phyloP scores from a whole-genome alignment of 2,888 invertebrate species.

The Seira ritae region DNA sequence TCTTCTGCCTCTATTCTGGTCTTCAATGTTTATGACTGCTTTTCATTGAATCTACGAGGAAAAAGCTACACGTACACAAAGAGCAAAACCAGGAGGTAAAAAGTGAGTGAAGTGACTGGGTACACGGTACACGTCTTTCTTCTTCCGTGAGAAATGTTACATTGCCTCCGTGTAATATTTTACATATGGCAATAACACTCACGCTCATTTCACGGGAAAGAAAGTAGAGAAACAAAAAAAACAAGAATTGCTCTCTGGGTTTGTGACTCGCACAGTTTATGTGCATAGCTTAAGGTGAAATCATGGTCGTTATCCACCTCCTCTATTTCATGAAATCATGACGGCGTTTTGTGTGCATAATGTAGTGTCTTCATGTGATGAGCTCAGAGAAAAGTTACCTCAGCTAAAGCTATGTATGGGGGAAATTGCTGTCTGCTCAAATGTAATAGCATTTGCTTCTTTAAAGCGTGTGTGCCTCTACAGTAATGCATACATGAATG shows the following conservation, averaged over 20 bases:
- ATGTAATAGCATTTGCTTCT: background rate
- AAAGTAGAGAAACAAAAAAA: background rate
- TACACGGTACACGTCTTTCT: background rate
- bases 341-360: background rate
- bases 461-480: no score
- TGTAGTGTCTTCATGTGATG: background rate
- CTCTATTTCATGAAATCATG: background rate
- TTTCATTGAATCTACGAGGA: background rate
- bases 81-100: background rate
- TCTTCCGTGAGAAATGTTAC: background rate
- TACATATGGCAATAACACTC: constrained; percentile 1
- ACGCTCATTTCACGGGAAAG: background rate
- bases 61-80: background rate
- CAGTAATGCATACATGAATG: no score
- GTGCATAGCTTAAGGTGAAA: background rate
- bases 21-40: constrained; percentile 5
- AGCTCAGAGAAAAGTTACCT: no score
- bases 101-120: background rate
- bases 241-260: background rate
- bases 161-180: background rate
- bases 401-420: no score
- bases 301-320: background rate
- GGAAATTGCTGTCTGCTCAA: background rate
- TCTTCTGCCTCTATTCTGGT: background rate
- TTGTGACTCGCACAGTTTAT: background rate